These are phyloP conservation scores for Hypselothyrea guttata DNA, from an alignment of 2,888 invertebrate species.

Conservation along the genomic window DNA sequence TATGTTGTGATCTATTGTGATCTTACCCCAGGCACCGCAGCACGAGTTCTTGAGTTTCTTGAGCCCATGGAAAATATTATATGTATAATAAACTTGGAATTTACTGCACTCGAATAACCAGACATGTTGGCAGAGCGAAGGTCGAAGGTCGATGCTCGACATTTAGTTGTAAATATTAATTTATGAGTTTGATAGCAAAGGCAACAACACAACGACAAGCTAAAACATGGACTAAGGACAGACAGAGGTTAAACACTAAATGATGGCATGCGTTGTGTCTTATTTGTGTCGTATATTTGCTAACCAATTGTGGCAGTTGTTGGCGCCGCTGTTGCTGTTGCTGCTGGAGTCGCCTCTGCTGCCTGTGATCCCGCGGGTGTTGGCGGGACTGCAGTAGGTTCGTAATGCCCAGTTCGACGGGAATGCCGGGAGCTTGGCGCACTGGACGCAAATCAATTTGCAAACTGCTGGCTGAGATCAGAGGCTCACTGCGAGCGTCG, in stretches of 20 bases:
- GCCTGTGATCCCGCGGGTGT: slow-evolving; percentile 39
- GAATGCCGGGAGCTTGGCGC: slow-evolving; percentile 41
- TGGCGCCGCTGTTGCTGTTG: slow-evolving; percentile 35
- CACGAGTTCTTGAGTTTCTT: no score
- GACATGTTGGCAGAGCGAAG: no score
- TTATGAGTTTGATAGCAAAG: slow-evolving; percentile 2
- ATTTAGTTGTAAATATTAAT: no score
- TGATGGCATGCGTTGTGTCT: slow-evolving; percentile 2
- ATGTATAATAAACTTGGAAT: no score
- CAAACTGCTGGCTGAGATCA: slow-evolving; percentile 58
- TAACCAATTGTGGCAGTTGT: slow-evolving; percentile 43
- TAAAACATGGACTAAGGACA: no score
- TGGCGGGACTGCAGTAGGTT: slow-evolving; percentile 53
- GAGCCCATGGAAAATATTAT: no score
- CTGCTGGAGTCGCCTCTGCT: slow-evolving; percentile 47
- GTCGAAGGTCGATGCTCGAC: no score
- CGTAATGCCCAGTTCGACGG: slow-evolving; percentile 27
- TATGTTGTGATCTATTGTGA: no score
- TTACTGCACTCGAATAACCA: no score
- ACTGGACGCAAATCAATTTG: slow-evolving; percentile 74
- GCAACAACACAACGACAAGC: slow-evolving; percentile 6
- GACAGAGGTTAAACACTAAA: no score
- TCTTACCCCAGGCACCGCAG: no score
- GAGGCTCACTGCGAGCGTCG: slow-evolving; percentile 41
- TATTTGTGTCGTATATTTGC: slow-evolving; percentile 26